Conservation (phyloP, 1,140 invertebrate genomes). For the Piezodorus guildinii region DNA sequence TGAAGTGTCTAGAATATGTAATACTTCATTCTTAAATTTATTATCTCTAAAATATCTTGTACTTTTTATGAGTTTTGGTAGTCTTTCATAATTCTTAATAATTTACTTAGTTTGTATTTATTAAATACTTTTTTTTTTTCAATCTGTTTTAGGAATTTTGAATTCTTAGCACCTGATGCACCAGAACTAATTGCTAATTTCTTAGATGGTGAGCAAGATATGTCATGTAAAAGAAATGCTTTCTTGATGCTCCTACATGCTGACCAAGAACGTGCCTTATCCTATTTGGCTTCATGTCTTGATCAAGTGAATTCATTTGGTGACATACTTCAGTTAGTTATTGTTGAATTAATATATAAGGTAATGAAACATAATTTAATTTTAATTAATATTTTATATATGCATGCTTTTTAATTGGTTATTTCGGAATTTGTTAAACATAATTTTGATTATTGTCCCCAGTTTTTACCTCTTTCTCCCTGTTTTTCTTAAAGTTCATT, state of each 20-base stretch:
- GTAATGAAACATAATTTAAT: constrained; percentile 38
- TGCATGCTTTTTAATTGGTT: too few species aligned
- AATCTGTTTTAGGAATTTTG: constrained; percentile 68
- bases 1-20: too few species aligned
- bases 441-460: background rate
- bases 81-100: too few species aligned
- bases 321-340: constrained; percentile 95
- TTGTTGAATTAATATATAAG: constrained; percentile 99
- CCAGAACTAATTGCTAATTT: constrained; percentile 93
- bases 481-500: background rate
- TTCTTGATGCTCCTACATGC: constrained; percentile 98
- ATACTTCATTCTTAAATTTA: too few species aligned
- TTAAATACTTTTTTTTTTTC: constrained; percentile 15
- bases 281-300: constrained; percentile 86
- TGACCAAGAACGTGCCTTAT: constrained; percentile 83
- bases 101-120: too few species aligned
- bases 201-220: constrained; percentile 93
- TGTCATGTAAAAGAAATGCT: constrained; percentile 97
- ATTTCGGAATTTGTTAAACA: background rate
- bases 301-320: constrained; percentile 92
- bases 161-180: constrained; percentile 96
- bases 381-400: too few species aligned
- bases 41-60: too few species aligned
- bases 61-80: too few species aligned
- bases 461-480: background rate